These are phyloP conservation scores for Phallusia fumigata DNA, from an alignment of 23 tunicate species.

Conservation along the genomic window DNA sequence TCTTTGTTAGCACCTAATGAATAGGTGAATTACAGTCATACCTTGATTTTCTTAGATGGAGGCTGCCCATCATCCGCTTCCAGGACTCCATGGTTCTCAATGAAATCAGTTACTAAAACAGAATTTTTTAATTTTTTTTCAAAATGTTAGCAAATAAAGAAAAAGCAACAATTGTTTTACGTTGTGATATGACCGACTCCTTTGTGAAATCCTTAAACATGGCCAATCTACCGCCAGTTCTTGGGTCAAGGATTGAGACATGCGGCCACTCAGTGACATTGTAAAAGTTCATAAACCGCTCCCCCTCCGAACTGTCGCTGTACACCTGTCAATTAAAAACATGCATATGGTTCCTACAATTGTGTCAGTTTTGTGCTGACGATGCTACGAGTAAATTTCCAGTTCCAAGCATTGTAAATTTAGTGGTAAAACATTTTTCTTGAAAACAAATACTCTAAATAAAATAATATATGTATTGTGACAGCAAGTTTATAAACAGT, in stretches of 20 bases:
- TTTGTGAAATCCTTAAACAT: conserved; percentile 12
- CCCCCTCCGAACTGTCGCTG: conserved; percentile 77
- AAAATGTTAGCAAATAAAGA: no score
- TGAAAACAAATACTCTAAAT: no score
- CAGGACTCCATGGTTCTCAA: conserved; percentile 56
- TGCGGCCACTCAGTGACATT: conserved; percentile 70
- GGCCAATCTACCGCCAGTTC: conserved; percentile 69
- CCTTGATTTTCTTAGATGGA: conserved; percentile 33
- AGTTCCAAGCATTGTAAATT: no score
- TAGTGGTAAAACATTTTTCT: no score
- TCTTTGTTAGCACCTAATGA: no score
- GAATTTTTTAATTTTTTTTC: no score
- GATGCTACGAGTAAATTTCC: no score
- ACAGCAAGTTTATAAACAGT: no score
- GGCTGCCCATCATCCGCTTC: conserved; percentile 33
- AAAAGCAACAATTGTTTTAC: background rate
- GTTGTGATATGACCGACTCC: conserved; percentile 16
- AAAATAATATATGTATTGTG: no score
- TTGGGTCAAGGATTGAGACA: conserved; percentile 72
- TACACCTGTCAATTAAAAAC: conserved; percentile 32
- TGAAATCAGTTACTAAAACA: conserved; percentile 60
- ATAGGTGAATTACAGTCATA: no score
- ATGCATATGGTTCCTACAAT: no score
- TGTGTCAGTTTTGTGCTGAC: no score
- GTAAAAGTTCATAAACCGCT: conserved; percentile 66